These are phyloP conservation scores for Tragulus kanchil DNA, from an alignment of 2,113 vertebrate species.

Conservation along the genomic window DNA sequence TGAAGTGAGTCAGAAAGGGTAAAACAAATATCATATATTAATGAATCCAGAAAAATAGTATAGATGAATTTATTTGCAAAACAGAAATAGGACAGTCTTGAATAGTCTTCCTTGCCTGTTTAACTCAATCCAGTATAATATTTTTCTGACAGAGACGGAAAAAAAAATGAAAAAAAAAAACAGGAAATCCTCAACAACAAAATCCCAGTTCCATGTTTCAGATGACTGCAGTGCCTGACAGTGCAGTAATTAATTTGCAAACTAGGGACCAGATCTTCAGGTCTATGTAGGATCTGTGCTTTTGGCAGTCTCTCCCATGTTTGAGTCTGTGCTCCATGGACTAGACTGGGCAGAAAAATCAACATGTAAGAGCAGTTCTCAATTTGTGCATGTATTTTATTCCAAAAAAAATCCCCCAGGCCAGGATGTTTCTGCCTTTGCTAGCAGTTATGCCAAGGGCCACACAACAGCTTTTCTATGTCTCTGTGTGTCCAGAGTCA, in stretches of 20 bases:
- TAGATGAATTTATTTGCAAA: too few species aligned
- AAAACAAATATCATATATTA: rapidly evolving
- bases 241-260: not conserved
- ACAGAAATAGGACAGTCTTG: too few species aligned
- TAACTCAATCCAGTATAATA: too few species aligned
- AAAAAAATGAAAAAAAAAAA: too few species aligned
- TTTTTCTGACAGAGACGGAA: too few species aligned
- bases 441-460: constrained; percentile 14
- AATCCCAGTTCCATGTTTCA: not conserved
- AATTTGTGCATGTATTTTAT: constrained; percentile 19
- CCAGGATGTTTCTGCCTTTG: not conserved
- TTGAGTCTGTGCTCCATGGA: not conserved
- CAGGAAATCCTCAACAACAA: not conserved
- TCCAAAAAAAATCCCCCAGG: not conserved
- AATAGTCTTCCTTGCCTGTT: too few species aligned
- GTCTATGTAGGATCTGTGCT: rapidly evolving
- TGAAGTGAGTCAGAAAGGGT: not conserved
- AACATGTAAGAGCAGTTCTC: not conserved
- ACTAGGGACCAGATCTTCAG: rapidly evolving
- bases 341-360: not conserved
- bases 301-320: rapidly evolving
- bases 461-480: not conserved
- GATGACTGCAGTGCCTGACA: rapidly evolving
- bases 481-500: not conserved
- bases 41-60: not conserved